Evolutionary conservation across 2,113 vertebrate genomes (phyloP), one percentile per base, ranked within the genome.

Genomic region (Hassar affinis): DNA sequence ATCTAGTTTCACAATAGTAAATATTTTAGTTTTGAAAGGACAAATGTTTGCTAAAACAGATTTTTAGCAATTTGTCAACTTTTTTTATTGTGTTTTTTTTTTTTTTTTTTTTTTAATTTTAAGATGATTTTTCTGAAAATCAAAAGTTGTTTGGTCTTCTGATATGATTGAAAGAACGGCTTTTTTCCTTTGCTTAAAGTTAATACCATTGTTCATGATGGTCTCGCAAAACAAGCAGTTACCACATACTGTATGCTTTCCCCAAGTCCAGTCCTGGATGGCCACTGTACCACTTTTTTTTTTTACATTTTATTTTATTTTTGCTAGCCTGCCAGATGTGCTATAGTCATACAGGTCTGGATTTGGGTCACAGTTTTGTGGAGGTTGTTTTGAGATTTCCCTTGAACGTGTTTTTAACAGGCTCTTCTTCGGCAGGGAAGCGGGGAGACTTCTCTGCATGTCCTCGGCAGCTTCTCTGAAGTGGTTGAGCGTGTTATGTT

Each of bases 401-500:
- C 14, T 6, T 82, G 69, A 75, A 49, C 25, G 4, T 75, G 42
- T 38, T 38, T 76, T 76, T 76, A 82, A 76, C 81, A 76, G 71
- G 42, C 81, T 83, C 47, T 59, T 79, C 76, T 84, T 81, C 62
- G n/a, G 20, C 83, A 71, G 52, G 35, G 76, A 79, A 45, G 75
- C 25, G 75, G 35, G 35, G 25, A 35, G 74, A 68, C 38, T 68
- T 84, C 74, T 84, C 49, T 78, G 76, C 61, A 68, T 71, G 61
- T 30, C 18, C 45, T 69, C 45, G 15, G 42, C 45, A 25, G 47
- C 27, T 35, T 79, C 38, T 45, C 64, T 56, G 20, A 72, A 42
- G 4, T 14, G 77, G 38, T 45, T 33, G 49, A 25, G n/a, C 76
- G 14, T 42, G 25, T 57, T 77, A 52, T 68, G 88, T 95, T 91